Evolutionary conservation across 92 coral and sea anemone genomes (phyloP), one percentile per base, ranked within the genome.

Genomic region (Virgularia gustaviana): DNA sequence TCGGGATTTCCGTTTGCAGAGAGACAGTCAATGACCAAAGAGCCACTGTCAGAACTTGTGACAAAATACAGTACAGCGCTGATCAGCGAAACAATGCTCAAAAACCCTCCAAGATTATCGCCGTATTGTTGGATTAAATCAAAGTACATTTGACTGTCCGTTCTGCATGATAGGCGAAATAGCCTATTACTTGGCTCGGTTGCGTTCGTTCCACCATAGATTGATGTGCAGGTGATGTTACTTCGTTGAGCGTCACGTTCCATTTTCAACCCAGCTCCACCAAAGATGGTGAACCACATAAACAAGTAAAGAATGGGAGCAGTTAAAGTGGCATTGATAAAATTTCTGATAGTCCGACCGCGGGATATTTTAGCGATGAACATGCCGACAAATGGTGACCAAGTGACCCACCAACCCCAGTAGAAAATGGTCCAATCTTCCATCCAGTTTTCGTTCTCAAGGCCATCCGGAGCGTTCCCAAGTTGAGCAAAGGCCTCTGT

Each of bases 31-130:
- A 89, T 89, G 63, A 89, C 72, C 49, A 86, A 81, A 53, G 96
- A 89, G 22, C 96, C 89, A 54, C 96, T 89, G 78, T 89, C 96
- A 38, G 96, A 89, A 54, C 96, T 89, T 32, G 96, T 89, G 54
- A 89, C 91, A 44, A 89, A 89, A 85, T 89, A 89, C 20, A 89
- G 83, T 47, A 81, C 70, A 52, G 85, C 72, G n/a, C 87, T 79
- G 22, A 78, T 79, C 9, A 89, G 68, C 54, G 96, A 89, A 42
- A 78, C 76, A 0, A 81, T 51, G 6, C 87, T 78, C 62, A 89
- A 63, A 82, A 86, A 79, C 20, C 24, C 54, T 4, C 88, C 87
- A 35, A 84, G 55, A 71, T 75, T 79, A 23, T 70, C 71, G 16
- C 78, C 83, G 49, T 79, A 79, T 75, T 79, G 83, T 10, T 62